Base-by-base conservation (phyloP, 2,888 invertebrate species). In the Octodonta nipae region DNA sequence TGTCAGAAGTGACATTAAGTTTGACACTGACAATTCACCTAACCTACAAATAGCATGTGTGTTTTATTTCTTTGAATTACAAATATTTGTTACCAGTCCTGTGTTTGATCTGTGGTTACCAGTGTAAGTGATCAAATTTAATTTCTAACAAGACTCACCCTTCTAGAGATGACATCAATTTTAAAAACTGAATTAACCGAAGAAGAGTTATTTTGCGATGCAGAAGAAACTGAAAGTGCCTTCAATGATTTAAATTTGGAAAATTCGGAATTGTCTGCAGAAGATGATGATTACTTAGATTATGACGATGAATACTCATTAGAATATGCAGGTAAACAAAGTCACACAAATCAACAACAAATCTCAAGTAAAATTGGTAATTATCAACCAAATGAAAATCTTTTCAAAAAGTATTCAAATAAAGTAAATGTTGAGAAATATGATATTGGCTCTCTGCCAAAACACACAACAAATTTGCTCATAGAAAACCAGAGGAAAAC, bases 361-460 rank as follows among this genome's bases (percentile, higher is more conserved):
- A 34, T 38, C 5, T 46, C 52, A 1, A 56, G 50, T 25, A 53
- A 48, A 39, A 15, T 44, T 2, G 42, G 33, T 22, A 44, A 38
- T 35, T 86, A 70, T 51, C 88, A 89, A 55, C 86, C 88, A 0
- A 69, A 70, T 15, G 85, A 87, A 37, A 88, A 89, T 49, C 53
- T 86, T 0, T 75, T 85, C 38, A 75, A 77, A 40, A 83, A 78
- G 51, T 88, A 75, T 54, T 65, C 77, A 0, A 73, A 82, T 42
- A 86, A 80, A 63, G 84, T 91, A 14, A 87, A 84, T 61, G 72
- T 88, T 0, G 85, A 86, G 37, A 77, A 75, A 53, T 88, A 86
- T 55, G 80, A 80, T 53, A 70, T 70, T 1, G 76, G 77, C 1
- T 47, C 54, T 3, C 57, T 78, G 36, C 73, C 78, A 2, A 69